phyloP scores from a whole-genome alignment of 2,113 vertebrate species.

The Agelaius tricolor region DNA sequence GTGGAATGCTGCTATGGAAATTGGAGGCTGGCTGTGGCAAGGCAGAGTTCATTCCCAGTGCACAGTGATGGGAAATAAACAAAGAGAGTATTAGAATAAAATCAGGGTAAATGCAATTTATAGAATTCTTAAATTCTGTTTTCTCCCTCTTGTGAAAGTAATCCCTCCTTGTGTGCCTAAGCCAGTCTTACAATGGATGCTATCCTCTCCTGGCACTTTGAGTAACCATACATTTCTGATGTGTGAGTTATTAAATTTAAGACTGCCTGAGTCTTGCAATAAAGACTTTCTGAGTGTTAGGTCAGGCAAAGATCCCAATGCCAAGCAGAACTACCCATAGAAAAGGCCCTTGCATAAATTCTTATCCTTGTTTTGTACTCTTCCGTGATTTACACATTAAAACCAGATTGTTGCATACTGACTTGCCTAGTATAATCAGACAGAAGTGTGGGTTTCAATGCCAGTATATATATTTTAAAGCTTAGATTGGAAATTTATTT shows the following conservation, averaged over 20 bases:
- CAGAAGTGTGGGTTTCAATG: not conserved
- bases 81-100: not conserved
- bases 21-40: not conserved
- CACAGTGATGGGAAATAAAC: not conserved
- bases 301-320: not conserved
- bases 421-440: not conserved
- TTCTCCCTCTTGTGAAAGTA: not conserved
- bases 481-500: slow-evolving; percentile 5
- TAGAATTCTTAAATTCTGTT: not conserved
- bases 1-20: not conserved
- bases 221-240: not conserved
- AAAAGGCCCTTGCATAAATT: not conserved
- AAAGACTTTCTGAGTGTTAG: not conserved
- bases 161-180: not conserved
- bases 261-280: not conserved
- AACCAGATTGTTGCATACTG: not conserved
- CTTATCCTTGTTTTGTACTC: not conserved
- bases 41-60: not conserved
- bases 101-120: not conserved
- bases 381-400: not conserved
- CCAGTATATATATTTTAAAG: not conserved
- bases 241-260: not conserved
- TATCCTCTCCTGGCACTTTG: not conserved
- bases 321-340: not conserved
- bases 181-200: not conserved